A percentile compares a stretch with the other conserved stretches of the same genome.
Evolutionary conservation across 2,113 vertebrate species (phyloP).

Genomic region (Chlamydotis undulata): DNA sequence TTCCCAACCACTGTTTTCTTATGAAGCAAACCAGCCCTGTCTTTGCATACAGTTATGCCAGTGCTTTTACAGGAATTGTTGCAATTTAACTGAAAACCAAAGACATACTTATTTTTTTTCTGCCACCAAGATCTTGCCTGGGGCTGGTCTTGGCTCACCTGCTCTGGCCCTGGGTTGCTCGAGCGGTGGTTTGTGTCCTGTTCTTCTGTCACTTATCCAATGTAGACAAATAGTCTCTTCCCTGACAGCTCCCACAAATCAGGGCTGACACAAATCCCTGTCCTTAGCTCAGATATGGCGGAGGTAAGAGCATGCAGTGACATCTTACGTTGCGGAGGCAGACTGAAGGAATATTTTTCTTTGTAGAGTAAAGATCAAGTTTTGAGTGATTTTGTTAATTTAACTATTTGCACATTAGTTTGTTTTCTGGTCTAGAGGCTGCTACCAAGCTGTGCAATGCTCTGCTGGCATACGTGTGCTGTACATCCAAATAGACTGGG

Average conservation of each 20-base stretch:
- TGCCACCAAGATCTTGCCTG: neutral
- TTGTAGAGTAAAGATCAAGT: neutral
- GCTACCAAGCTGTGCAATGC: neutral
- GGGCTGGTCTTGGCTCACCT: neutral
- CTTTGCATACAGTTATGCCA: rapidly evolving
- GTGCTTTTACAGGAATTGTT: neutral
- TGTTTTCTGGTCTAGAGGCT: neutral
- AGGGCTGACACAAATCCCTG: neutral
- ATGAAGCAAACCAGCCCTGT: neutral
- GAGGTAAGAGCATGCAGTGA: neutral
- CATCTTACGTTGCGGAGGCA: neutral
- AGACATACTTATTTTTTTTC: neutral
- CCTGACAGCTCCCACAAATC: neutral
- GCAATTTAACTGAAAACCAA: neutral
- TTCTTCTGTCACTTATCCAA: neutral
- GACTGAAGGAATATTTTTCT: neutral
- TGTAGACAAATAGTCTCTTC: neutral
- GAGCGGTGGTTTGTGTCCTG: rapidly evolving
- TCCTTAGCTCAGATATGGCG: neutral
- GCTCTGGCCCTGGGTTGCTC: neutral
- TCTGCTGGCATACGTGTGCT: neutral
- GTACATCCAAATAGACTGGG: neutral
- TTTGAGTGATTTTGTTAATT: neutral
- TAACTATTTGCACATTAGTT: neutral
- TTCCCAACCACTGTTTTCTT: neutral